Conservation (phyloP, 2,797 vertebrate genomes). For the Cynopterus sphinx region DNA sequence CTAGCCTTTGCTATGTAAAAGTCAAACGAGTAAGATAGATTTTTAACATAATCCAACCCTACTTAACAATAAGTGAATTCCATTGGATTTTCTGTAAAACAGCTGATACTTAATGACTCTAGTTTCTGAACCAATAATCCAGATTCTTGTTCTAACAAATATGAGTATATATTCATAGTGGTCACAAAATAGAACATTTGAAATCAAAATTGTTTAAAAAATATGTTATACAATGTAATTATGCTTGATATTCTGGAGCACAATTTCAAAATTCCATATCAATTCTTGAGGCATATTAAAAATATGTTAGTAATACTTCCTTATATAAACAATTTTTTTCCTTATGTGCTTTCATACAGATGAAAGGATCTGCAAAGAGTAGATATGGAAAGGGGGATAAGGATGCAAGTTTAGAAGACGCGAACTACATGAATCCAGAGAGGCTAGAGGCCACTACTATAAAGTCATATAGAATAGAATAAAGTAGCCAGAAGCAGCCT, state of each 20-base stretch:
- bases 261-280: constrained; percentile 29
- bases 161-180: background rate
- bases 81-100: background rate
- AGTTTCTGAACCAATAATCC: constrained; percentile 17
- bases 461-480: background rate
- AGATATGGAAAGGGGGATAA: background rate
- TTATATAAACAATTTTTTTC: background rate
- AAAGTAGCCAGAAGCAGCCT: background rate
- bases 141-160: background rate
- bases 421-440: background rate
- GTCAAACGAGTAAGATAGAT: background rate
- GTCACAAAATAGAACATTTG: background rate
- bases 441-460: background rate
- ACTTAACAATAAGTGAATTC: background rate
- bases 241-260: background rate
- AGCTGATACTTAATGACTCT: background rate
- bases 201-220: constrained; percentile 50
- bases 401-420: background rate
- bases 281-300: background rate
- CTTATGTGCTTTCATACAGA: background rate
- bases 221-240: background rate
- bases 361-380: background rate
- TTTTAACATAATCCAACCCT: background rate
- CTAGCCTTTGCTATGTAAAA: background rate
- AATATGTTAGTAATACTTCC: background rate